phyloP scores from a whole-genome alignment of 2,113 vertebrate genomes.

The Elgaria multicarinata region DNA sequence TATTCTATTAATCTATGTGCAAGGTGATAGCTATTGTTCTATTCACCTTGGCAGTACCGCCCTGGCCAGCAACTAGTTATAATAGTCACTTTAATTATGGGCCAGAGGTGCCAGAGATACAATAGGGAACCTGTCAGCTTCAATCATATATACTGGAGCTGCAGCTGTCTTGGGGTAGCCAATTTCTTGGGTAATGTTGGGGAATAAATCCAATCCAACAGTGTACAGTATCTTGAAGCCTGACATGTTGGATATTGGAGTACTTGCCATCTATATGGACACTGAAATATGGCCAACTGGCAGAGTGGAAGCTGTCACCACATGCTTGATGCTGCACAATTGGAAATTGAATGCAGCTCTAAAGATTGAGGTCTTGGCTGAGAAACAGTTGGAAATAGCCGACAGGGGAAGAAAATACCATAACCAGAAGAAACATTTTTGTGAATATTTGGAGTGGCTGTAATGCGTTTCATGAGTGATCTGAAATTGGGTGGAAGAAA shows the following conservation, averaged over 20 bases:
- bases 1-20: not conserved
- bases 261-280: not conserved
- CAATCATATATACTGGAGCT: not conserved
- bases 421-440: not conserved
- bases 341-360: not conserved
- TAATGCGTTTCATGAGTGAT: not conserved
- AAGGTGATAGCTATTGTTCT: not conserved
- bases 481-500: not conserved
- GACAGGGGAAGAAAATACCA: not conserved
- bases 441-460: not conserved
- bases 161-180: not conserved
- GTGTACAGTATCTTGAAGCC: not conserved
- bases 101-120: not conserved
- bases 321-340: not conserved
- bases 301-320: not conserved
- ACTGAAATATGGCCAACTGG: not conserved
- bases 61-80: not conserved
- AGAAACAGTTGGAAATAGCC: not conserved
- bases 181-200: not conserved
- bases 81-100: not conserved
- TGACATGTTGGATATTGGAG: not conserved
- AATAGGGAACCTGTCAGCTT: not conserved
- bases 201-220: not conserved
- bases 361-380: conserved; percentile 3
- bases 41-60: not conserved